These are phyloP conservation scores for Drosophila teissieri DNA, from an alignment of 1,140 invertebrate species.

Conservation along the genomic window DNA sequence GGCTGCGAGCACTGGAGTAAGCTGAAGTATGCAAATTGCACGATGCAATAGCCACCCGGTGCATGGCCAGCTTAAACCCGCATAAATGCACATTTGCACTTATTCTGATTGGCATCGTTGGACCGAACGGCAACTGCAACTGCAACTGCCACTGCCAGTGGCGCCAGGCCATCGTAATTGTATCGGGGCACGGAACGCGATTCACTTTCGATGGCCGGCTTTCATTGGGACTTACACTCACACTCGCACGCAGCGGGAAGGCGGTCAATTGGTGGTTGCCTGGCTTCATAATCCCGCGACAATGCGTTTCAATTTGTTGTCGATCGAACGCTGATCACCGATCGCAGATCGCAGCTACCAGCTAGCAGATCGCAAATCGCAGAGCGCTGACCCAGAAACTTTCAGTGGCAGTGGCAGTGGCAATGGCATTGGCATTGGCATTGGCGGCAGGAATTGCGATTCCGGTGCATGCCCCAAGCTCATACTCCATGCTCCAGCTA, in stretches of 20 bases:
- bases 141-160: conserved; percentile 30
- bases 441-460: conserved; percentile 64
- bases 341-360: conserved; percentile 38
- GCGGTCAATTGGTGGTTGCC: conserved; percentile 41
- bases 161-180: conserved; percentile 55
- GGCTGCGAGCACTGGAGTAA: neutral
- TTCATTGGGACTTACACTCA: conserved; percentile 41
- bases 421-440: conserved; percentile 17
- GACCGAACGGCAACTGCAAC: neutral
- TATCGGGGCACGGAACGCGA: conserved; percentile 26
- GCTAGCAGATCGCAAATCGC: conserved; percentile 39
- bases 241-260: conserved; percentile 60
- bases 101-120: conserved; percentile 81
- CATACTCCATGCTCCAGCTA: conserved; percentile 11
- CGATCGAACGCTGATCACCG: conserved; percentile 41
- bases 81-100: conserved; percentile 80
- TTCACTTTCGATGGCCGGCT: conserved; percentile 74
- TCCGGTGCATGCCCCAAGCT: conserved; percentile 63
- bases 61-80: conserved; percentile 50
- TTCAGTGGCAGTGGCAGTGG: conserved; percentile 20
- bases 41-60: conserved; percentile 17
- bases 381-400: conserved; percentile 72
- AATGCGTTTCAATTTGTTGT: conserved; percentile 58
- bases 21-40: conserved; percentile 70
- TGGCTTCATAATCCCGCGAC: conserved; percentile 57